Evolutionary conservation across 2,113 vertebrate species (phyloP).

Genomic region (Spheniscus mendiculus): DNA sequence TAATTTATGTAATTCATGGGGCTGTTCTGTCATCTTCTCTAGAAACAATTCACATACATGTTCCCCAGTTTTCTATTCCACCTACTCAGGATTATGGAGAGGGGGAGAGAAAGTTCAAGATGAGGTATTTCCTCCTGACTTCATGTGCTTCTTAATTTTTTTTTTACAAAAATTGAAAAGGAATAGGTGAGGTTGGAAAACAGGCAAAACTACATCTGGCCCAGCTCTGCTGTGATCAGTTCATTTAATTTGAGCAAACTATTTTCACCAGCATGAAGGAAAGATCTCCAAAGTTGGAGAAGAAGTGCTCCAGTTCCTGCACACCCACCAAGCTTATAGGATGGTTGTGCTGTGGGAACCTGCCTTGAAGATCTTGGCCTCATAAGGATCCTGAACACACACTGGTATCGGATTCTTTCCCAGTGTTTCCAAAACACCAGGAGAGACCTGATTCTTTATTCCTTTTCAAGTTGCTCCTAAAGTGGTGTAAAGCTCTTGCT

Average conservation of each 20-base stretch:
- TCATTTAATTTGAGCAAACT: not conserved
- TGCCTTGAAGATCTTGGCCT: not conserved
- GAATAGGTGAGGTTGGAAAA: not conserved
- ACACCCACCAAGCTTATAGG: not conserved
- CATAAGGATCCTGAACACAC: not conserved
- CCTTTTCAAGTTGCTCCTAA: not conserved
- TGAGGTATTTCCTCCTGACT: not conserved
- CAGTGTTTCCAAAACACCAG: slow-evolving; percentile 2
- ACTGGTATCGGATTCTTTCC: not conserved
- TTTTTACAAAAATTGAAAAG: not conserved
- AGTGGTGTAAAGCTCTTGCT: not conserved
- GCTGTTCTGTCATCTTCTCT: not conserved
- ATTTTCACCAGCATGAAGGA: not conserved
- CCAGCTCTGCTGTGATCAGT: not conserved
- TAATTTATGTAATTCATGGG: not conserved
- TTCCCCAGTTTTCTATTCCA: not conserved
- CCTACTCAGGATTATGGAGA: not conserved
- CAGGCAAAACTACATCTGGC: not conserved
- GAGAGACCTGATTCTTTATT: not conserved
- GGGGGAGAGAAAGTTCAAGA: not conserved
- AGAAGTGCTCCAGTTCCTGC: not conserved
- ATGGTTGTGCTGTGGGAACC: not conserved
- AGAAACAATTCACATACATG: not conserved
- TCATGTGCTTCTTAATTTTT: not conserved
- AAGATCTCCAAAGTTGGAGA: not conserved